These are phyloP conservation scores for Kradibia gibbosae DNA, from an alignment of 1,140 invertebrate species.

Conservation along the genomic window DNA sequence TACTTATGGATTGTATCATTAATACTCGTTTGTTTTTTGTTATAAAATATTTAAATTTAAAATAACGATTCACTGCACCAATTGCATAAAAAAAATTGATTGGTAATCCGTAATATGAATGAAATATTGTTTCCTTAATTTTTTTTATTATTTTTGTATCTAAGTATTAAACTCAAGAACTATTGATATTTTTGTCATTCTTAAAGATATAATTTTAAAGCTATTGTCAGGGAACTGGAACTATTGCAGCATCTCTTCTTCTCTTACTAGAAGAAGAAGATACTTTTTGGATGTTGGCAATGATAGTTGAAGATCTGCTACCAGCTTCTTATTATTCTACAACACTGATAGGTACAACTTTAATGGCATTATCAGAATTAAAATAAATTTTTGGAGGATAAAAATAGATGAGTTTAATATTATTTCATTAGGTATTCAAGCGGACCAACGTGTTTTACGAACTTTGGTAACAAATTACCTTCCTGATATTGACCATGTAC, in stretches of 20 bases:
- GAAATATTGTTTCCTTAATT: too few species aligned
- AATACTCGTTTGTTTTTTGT: too few species aligned
- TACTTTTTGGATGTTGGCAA: constrained; percentile 98
- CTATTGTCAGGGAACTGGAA: constrained; percentile 97
- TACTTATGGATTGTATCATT: too few species aligned
- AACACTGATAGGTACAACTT: constrained; percentile 84
- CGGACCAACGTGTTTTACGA: constrained; percentile 94
- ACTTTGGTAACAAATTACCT: constrained; percentile 92
- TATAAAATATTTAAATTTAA: too few species aligned
- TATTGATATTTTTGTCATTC: background rate
- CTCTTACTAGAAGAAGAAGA: constrained; percentile 98
- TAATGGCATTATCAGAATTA: background rate
- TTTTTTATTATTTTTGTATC: too few species aligned
- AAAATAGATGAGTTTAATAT: constrained; percentile 15
- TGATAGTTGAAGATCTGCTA: constrained; percentile 97
- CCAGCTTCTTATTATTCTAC: constrained; percentile 98
- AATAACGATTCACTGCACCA: too few species aligned
- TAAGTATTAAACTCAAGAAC: background rate
- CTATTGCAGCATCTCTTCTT: constrained; percentile 95
- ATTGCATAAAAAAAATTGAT: too few species aligned
- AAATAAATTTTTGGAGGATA: background rate
- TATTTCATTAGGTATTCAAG: constrained; percentile 81
- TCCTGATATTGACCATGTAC: constrained; percentile 89
- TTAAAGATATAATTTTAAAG: constrained; percentile 62
- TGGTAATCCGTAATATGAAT: too few species aligned